Percentiles rank a stretch among this genome's conserved stretches.
These are phyloP conservation scores for Sebastolobus alascanus DNA, from an alignment of 2,797 vertebrate species.

Conservation along the genomic window DNA sequence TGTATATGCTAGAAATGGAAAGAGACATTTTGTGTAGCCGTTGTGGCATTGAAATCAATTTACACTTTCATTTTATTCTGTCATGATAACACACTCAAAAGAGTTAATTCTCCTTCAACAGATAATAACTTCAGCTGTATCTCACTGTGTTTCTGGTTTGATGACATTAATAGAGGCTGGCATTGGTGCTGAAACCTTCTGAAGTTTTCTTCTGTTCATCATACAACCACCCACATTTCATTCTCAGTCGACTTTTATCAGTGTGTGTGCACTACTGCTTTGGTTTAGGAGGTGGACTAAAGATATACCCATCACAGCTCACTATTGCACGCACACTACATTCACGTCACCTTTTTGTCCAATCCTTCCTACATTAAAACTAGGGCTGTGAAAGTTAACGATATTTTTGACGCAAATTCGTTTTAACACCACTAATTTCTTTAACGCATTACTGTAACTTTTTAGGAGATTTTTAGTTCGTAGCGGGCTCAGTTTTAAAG, in stretches of 20 bases:
- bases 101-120: background rate
- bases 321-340: background rate
- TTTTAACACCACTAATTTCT: too few relatives aligned
- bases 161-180: background rate
- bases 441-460: too few relatives aligned
- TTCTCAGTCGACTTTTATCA: background rate
- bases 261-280: background rate
- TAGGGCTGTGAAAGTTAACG: too few relatives aligned
- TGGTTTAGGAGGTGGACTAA: slow-evolving; percentile 7
- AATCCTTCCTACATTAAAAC: background rate
- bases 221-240: slow-evolving; percentile 12
- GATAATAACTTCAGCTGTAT: background rate
- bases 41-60: slow-evolving; percentile 13
- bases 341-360: background rate
- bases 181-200: background rate
- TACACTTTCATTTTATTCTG: slow-evolving; percentile 3
- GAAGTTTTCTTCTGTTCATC: background rate
- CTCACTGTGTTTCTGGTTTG: slow-evolving; percentile 7
- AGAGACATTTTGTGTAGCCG: slow-evolving; percentile 38
- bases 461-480: too few relatives aligned
- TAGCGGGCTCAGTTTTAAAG: too few relatives aligned
- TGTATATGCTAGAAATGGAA: slow-evolving; percentile 60
- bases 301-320: slow-evolving; percentile 14
- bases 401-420: too few relatives aligned
- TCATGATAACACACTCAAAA: slow-evolving; percentile 1